phyloP scores from a whole-genome alignment of 2,888 invertebrate species.

The Anarsia innoxiella region DNA sequence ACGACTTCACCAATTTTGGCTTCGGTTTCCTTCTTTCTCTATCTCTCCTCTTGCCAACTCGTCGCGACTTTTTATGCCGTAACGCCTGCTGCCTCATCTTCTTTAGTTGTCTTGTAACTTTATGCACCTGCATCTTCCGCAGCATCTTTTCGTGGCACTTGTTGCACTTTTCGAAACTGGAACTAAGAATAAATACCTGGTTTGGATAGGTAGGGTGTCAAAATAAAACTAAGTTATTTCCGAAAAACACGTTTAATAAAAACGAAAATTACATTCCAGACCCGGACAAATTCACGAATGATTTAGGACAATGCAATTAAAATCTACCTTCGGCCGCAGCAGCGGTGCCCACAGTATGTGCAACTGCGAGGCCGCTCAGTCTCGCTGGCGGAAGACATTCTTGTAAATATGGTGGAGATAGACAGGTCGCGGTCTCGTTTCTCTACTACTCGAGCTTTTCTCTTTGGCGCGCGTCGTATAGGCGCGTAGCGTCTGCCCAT shows the following conservation, averaged over 20 bases:
- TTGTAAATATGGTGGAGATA: conserved; percentile 33
- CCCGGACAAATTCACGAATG: not conserved
- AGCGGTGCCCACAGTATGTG: conserved; percentile 42
- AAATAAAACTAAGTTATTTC: conserved; percentile 17
- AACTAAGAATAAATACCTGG: conserved; percentile 7
- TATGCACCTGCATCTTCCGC: not conserved
- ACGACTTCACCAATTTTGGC: no score
- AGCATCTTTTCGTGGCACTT: not conserved
- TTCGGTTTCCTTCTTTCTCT: not conserved
- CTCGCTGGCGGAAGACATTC: conserved; percentile 27
- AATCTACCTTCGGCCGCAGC: conserved; percentile 50
- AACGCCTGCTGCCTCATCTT: not conserved
- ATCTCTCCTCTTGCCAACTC: not conserved
- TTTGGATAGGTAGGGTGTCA: conserved; percentile 14
- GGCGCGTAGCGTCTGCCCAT: not conserved
- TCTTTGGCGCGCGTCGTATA: conserved; percentile 21
- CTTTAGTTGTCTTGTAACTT: not conserved
- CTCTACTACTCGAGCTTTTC: conserved; percentile 20
- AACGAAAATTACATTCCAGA: conserved; percentile 17
- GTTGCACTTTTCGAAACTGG: no score
- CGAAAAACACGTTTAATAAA: conserved; percentile 21
- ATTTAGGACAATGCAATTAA: conserved; percentile 1
- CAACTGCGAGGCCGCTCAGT: conserved; percentile 24
- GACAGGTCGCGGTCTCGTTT: conserved; percentile 26
- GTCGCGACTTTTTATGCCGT: not conserved